These are phyloP conservation scores for Enteromius viviparus DNA, from an alignment of 2,797 vertebrate genomes.

Conservation along the genomic window DNA sequence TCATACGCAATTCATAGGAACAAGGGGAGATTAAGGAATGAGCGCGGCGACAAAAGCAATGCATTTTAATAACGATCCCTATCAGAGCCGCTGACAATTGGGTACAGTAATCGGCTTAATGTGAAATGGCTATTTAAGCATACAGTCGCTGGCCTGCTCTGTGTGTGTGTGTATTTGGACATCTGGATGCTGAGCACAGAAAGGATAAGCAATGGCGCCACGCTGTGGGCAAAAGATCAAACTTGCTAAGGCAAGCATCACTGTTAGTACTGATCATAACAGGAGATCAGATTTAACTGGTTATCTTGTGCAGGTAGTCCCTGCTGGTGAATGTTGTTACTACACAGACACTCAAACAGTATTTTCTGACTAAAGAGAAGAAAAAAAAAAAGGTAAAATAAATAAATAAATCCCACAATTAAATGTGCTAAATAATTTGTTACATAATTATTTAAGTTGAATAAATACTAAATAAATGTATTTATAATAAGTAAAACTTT, in stretches of 20 bases:
- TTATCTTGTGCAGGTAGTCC: background rate
- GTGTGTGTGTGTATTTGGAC: constrained; percentile 46
- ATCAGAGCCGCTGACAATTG: constrained; percentile 84
- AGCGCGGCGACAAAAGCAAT: constrained; percentile 88
- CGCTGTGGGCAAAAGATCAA: constrained; percentile 48
- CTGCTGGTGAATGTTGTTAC: background rate
- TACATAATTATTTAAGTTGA: background rate
- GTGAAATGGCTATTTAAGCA: constrained; percentile 90
- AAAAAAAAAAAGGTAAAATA: background rate
- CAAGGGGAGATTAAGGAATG: constrained; percentile 93
- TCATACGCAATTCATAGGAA: constrained; percentile 96
- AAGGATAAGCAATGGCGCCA: constrained; percentile 64
- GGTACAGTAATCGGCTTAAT: constrained; percentile 89
- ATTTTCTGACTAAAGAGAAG: background rate
- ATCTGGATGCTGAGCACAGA: constrained; percentile 36
- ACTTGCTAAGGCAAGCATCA: constrained; percentile 42
- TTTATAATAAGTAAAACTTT: background rate
- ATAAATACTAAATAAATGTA: background rate
- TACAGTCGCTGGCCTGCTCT: constrained; percentile 64
- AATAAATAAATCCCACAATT: background rate
- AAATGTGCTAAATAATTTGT: background rate
- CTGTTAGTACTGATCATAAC: background rate
- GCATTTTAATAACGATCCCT: constrained; percentile 93
- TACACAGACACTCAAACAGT: background rate
- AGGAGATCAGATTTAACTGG: background rate